Evolutionary conservation across 2,113 vertebrate genomes (phyloP).

Genomic region (Cavia porcellus): DNA sequence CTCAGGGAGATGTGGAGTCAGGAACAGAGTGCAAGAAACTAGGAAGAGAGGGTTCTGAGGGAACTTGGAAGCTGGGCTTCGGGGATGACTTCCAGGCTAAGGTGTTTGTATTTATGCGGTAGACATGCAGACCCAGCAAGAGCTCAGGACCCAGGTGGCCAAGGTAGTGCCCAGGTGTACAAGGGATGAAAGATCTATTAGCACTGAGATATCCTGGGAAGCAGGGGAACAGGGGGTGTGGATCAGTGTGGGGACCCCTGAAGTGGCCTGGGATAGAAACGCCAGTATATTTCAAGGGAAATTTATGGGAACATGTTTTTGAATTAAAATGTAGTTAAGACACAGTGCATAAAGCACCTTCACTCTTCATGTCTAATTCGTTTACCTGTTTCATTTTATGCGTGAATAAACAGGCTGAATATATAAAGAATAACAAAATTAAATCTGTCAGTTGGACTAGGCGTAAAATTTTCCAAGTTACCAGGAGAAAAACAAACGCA

Average conservation of each 20-base stretch:
- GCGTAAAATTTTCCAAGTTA: neutral
- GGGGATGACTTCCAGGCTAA: neutral
- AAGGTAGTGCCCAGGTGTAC: neutral
- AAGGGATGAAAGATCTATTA: neutral
- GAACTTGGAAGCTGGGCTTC: neutral
- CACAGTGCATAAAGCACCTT: neutral
- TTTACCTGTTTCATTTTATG: slow-evolving; percentile 70
- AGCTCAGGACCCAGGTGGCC: neutral
- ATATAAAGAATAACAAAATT: slow-evolving; percentile 64
- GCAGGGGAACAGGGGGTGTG: neutral
- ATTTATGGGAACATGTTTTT: slow-evolving; percentile 22
- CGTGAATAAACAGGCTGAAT: slow-evolving; percentile 61
- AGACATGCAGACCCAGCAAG: neutral
- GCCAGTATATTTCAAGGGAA: neutral
- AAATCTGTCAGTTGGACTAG: slow-evolving; percentile 73
- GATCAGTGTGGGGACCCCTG: neutral
- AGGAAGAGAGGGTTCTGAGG: neutral
- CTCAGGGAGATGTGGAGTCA: neutral
- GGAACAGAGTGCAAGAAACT: neutral
- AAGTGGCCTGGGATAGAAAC: neutral
- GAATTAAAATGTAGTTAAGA: slow-evolving; percentile 51
- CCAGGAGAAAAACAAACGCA: slow-evolving; percentile 31
- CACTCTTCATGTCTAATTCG: slow-evolving; percentile 61
- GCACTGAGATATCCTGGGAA: too few relatives aligned
- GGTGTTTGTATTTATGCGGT: neutral